Conservation (phyloP, 2,113 vertebrate species). For the Stercorarius parasiticus region DNA sequence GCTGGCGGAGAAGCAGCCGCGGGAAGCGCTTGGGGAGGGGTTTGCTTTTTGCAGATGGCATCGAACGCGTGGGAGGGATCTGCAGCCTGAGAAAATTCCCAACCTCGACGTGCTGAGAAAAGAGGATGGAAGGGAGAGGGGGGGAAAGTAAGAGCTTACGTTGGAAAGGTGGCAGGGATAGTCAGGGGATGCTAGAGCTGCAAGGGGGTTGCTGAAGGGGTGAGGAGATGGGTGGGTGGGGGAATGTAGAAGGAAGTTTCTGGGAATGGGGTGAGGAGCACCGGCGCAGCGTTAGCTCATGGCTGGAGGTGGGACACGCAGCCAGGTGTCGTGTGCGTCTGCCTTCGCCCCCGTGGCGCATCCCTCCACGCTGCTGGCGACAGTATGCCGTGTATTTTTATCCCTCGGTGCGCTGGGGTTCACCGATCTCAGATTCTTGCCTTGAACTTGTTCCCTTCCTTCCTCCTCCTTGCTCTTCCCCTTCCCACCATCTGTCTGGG, state of each 20-base stretch:
- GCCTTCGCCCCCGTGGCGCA: not conserved
- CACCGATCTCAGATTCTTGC: not conserved
- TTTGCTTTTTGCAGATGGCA: not conserved
- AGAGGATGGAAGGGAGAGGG: not conserved
- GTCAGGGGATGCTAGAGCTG: not conserved
- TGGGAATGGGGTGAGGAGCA: not conserved
- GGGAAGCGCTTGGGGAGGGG: not conserved
- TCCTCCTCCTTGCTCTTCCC: constrained; percentile 5
- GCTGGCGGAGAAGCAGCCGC: not conserved
- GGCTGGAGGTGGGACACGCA: not conserved
- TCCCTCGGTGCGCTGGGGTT: not conserved
- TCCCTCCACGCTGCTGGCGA: not conserved
- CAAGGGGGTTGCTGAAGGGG: not conserved
- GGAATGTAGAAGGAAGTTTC: not conserved
- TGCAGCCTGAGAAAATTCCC: not conserved
- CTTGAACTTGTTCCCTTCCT: constrained; percentile 9
- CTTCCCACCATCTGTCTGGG: constrained; percentile 42
- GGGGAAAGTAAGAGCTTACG: accelerated
- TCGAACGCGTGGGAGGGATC: not conserved
- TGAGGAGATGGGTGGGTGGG: not conserved
- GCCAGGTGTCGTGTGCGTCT: accelerated
- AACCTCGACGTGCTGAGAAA: accelerated
- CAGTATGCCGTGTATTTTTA: not conserved
- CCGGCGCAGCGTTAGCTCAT: accelerated
- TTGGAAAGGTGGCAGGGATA: not conserved